Conservation (phyloP, 2,113 vertebrate genomes). For the Carassius carassius region DNA sequence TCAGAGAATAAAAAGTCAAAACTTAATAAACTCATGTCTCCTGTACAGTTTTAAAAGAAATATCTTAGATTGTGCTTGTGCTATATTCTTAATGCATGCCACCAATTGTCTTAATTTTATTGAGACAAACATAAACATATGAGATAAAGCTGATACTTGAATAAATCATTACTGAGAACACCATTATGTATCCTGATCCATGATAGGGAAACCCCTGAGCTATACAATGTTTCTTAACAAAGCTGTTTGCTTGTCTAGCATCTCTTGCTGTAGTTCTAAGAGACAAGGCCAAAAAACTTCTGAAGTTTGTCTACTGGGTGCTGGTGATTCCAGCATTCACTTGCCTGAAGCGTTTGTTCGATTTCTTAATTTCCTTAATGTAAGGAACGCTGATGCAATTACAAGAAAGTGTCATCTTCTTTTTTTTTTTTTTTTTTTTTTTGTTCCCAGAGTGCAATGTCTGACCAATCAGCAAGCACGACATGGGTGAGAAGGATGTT, state of each 20-base stretch:
- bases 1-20: neutral
- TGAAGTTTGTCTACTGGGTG: slow-evolving; percentile 13
- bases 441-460: slow-evolving; percentile 1
- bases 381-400: slow-evolving; percentile 45
- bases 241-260: neutral
- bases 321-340: slow-evolving; percentile 21
- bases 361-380: slow-evolving; percentile 42
- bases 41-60: neutral
- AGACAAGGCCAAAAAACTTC: slow-evolving; percentile 18
- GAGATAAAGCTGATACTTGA: neutral
- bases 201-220: neutral
- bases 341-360: slow-evolving; percentile 43
- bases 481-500: slow-evolving; percentile 10
- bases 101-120: neutral
- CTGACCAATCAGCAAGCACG: slow-evolving; percentile 39
- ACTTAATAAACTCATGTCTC: too few relatives aligned
- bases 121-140: neutral
- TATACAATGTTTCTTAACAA: neutral
- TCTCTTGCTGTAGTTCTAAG: neutral
- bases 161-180: neutral
- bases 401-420: slow-evolving; percentile 32
- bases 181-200: neutral
- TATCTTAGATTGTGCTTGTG: neutral
- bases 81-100: neutral
- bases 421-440: too few relatives aligned